Evolutionary conservation across 35 echinoderm and acorn worm genomes (phyloP).

Genomic region (Apostichopus californicus): DNA sequence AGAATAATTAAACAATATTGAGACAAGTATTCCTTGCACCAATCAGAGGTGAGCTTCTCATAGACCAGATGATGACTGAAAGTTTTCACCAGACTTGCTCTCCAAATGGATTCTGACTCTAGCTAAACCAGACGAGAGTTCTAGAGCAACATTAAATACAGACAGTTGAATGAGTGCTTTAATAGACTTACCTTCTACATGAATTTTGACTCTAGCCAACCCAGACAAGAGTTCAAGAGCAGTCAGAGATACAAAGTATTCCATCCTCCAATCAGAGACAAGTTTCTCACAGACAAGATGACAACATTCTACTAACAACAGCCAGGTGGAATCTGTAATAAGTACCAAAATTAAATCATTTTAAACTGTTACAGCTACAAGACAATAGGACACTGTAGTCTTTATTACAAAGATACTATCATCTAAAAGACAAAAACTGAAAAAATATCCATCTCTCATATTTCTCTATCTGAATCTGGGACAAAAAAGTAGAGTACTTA

Average conservation of each 20-base stretch:
- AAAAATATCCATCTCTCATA: no score
- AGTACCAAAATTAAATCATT: background rate
- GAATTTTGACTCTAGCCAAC: slow-evolving; percentile 85
- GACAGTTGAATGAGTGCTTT: background rate
- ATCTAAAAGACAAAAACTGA: no score
- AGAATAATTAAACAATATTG: no score
- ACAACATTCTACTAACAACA: slow-evolving; percentile 91
- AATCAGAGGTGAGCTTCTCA: no score
- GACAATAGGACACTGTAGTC: no score
- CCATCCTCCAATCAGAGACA: slow-evolving; percentile 82
- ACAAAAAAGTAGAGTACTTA: no score
- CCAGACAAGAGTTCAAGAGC: slow-evolving; percentile 94
- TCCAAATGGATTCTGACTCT: slow-evolving; percentile 82
- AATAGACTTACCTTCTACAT: slow-evolving; percentile 76
- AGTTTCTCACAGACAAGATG: slow-evolving; percentile 91
- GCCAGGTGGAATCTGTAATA: slow-evolving; percentile 86
- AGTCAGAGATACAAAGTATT: slow-evolving; percentile 85
- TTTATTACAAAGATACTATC: no score
- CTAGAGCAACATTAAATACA: slow-evolving; percentile 80
- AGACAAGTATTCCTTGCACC: background rate
- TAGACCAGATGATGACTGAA: no score
- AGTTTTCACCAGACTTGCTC: slow-evolving; percentile 52
- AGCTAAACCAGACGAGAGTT: slow-evolving; percentile 88
- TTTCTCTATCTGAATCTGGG: no score
- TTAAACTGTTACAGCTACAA: no score